phyloP scores from a whole-genome alignment of 1,140 invertebrate genomes.

The Cepaea nemoralis region DNA sequence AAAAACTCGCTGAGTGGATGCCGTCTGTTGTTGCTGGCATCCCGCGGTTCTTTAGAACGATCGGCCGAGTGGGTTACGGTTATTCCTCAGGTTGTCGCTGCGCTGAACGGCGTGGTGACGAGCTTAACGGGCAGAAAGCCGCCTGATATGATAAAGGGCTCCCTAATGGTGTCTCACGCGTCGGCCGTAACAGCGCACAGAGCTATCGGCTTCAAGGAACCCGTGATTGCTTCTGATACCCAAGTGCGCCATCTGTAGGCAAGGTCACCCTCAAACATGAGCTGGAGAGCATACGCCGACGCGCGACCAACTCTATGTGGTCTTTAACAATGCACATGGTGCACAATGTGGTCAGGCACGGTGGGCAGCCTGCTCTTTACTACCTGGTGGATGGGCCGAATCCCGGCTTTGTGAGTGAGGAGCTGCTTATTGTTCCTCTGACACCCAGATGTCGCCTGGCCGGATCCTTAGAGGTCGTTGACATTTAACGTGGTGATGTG shows the following conservation, averaged over 20 bases:
- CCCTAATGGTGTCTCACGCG: not conserved
- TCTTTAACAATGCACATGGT: too few relatives aligned
- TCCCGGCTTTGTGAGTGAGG: not conserved
- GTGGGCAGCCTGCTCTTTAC: too few relatives aligned
- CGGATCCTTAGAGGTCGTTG: not conserved
- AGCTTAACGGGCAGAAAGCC: not conserved
- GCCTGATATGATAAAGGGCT: not conserved
- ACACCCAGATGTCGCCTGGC: not conserved
- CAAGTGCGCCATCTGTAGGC: slow-evolving; percentile 42
- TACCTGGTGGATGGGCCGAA: not conserved
- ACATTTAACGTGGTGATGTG: not conserved
- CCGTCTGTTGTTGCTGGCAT: not conserved
- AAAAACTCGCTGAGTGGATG: too few relatives aligned
- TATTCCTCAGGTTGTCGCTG: not conserved
- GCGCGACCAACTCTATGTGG: too few relatives aligned
- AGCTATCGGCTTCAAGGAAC: not conserved
- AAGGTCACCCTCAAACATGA: not conserved
- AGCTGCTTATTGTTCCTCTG: not conserved
- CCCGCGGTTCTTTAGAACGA: not conserved
- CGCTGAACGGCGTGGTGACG: not conserved
- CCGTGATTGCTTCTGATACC: not conserved
- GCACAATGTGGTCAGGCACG: too few relatives aligned
- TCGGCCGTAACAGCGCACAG: not conserved
- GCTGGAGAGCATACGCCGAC: too few relatives aligned
- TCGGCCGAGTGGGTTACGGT: not conserved